phyloP scores from a whole-genome alignment of 2,888 invertebrate genomes.

The Drosophila demipolita region DNA sequence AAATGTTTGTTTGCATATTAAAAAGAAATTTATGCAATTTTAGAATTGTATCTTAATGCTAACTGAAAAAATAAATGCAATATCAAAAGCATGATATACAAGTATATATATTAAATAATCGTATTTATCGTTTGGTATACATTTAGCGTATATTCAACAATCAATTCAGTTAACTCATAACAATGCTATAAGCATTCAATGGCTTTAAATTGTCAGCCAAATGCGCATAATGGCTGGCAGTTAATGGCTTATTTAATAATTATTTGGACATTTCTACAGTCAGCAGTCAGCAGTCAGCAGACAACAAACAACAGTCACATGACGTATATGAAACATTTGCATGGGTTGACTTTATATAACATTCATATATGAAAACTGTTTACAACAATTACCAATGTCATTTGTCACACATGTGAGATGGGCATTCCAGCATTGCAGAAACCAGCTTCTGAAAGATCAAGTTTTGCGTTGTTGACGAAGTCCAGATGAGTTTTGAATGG shows the following conservation, averaged over 20 bases:
- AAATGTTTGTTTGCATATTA: not conserved
- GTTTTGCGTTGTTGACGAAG: conserved; percentile 31
- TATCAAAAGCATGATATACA: not conserved
- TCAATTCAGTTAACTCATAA: not conserved
- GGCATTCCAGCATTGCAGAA: not conserved
- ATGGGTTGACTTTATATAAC: conserved; percentile 8
- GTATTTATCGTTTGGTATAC: not conserved
- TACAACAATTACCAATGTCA: conserved; percentile 62
- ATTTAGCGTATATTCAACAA: not conserved
- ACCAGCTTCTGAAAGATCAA: conserved; percentile 4
- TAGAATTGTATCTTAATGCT: not conserved
- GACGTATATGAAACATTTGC: conserved; percentile 32
- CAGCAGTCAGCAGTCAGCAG: not conserved
- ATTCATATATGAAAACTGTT: conserved; percentile 51
- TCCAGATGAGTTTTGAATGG: conserved; percentile 34
- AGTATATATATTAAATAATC: not conserved
- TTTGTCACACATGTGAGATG: conserved; percentile 50
- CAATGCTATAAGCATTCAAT: not conserved
- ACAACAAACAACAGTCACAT: not conserved
- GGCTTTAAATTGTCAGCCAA: conserved; percentile 9
- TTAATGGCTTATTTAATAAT: conserved; percentile 31
- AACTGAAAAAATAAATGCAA: not conserved
- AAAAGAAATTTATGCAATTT: not conserved
- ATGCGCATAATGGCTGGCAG: conserved; percentile 18
- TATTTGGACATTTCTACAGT: conserved; percentile 13